phyloP scores from a whole-genome alignment of 2,113 vertebrate genomes.

The Dipodomys merriami region DNA sequence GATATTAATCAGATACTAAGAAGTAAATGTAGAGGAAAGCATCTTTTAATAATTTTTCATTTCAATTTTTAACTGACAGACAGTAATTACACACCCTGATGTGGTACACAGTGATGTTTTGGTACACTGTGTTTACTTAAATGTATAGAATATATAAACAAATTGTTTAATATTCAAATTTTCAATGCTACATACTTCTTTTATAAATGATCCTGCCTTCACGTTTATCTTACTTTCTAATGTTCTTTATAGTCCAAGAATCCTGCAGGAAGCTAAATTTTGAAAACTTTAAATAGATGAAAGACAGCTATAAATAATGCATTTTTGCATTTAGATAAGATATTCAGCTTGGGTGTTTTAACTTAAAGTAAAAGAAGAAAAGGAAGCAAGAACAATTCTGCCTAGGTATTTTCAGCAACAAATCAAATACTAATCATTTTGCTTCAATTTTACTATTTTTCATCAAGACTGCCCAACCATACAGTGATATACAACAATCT shows the following conservation, averaged over 20 bases:
- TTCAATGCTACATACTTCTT: conserved; percentile 28
- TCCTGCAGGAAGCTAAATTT: not conserved
- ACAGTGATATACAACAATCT: not conserved
- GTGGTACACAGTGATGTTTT: not conserved
- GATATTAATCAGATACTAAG: not conserved
- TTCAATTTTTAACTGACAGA: not conserved
- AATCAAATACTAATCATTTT: conserved; percentile 56
- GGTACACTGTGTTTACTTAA: not conserved
- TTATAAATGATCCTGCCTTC: conserved; percentile 36
- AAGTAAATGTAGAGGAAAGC: not conserved
- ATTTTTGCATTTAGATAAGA: conserved; percentile 60
- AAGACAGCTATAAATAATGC: conserved; percentile 59
- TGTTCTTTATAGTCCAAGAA: not conserved
- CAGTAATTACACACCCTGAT: not conserved
- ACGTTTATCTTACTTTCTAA: conserved; percentile 37
- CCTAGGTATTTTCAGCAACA: not conserved
- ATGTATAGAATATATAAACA: conserved; percentile 44
- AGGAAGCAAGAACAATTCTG: not conserved
- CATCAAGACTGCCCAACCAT: not conserved
- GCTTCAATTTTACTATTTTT: conserved; percentile 14
- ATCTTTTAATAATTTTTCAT: not conserved
- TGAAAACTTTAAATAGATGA: conserved; percentile 59
- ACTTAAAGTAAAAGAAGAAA: not conserved
- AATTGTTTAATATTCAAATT: conserved; percentile 29
- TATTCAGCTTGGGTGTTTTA: conserved; percentile 47